Evolutionary conservation across 23 tunicate genomes (phyloP).

Genomic region (Ciona savignyi): DNA sequence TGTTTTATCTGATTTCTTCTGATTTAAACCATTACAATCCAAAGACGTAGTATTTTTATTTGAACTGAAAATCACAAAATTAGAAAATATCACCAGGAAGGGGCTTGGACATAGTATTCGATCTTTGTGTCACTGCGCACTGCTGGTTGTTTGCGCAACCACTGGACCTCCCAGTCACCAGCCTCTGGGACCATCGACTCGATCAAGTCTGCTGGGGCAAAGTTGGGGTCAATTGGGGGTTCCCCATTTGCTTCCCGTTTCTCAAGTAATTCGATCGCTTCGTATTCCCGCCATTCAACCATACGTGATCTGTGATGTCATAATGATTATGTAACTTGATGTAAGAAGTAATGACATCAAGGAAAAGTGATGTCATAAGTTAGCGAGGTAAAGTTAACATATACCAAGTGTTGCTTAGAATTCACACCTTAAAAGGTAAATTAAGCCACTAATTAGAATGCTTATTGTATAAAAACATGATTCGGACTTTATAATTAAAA

Average conservation of each 20-base stretch:
- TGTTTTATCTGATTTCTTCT: no score
- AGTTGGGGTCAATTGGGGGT: conserved; percentile 41
- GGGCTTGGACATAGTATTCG: conserved; percentile 14
- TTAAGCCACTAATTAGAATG: no score
- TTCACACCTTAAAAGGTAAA: no score
- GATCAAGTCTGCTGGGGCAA: conserved; percentile 52
- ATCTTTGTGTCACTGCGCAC: conserved; percentile 4
- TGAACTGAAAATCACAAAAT: background rate
- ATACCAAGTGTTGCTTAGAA: no score
- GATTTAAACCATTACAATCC: no score
- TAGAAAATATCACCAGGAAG: conserved; percentile 10
- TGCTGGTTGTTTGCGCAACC: conserved; percentile 64
- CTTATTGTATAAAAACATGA: no score
- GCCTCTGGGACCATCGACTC: conserved; percentile 83
- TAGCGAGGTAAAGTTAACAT: background rate
- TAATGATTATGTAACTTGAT: no score
- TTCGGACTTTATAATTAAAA: no score
- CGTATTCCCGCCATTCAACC: conserved; percentile 44
- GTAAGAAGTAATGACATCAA: no score
- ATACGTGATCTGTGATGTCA: conserved; percentile 18
- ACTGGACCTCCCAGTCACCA: conserved; percentile 84
- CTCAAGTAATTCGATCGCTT: conserved; percentile 45
- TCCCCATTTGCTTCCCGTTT: conserved; percentile 49
- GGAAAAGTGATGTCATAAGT: no score
- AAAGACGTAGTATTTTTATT: no score